Percentiles rank a stretch among this genome's conserved stretches.
Conservation (phyloP, 2,113 vertebrate genomes). For the Heterocephalus glaber region DNA sequence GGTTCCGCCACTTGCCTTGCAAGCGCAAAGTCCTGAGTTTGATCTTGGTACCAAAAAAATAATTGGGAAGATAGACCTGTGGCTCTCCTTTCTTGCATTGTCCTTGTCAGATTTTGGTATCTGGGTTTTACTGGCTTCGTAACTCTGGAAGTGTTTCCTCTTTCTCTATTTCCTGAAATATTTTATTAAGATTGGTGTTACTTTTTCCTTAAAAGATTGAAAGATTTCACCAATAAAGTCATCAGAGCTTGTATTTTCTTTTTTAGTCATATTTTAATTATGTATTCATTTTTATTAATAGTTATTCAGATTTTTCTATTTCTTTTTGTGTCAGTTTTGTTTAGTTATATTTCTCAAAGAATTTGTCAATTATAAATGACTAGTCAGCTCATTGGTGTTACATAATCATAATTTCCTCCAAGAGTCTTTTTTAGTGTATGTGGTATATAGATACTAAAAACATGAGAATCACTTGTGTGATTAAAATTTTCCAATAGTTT, state of each 20-base stretch:
- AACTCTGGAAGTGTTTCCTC: not conserved
- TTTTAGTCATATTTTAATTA: not conserved
- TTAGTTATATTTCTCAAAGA: not conserved
- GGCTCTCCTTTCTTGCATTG: not conserved
- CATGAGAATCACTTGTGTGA: not conserved
- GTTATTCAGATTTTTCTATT: slow-evolving; percentile 9
- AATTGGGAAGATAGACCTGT: not conserved
- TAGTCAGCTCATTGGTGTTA: not conserved
- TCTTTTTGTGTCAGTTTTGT: slow-evolving; percentile 4
- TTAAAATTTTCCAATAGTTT: not conserved
- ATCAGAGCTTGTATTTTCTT: not conserved
- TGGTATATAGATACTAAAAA: not conserved
- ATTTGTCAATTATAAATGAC: not conserved
- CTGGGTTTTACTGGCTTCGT: not conserved
- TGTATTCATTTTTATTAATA: not conserved
- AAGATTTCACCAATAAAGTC: not conserved
- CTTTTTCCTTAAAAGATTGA: not conserved
- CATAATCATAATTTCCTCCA: not conserved
- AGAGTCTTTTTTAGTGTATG: not conserved
- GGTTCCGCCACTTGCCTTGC: no score
- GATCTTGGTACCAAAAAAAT: no score
- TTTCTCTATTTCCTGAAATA: not conserved
- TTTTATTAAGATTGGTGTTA: not conserved
- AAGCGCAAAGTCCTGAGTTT: no score
- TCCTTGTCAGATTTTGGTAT: not conserved